These are phyloP conservation scores for Phymorhynchus buccinoides DNA, from an alignment of 1,140 invertebrate genomes.

Conservation along the genomic window DNA sequence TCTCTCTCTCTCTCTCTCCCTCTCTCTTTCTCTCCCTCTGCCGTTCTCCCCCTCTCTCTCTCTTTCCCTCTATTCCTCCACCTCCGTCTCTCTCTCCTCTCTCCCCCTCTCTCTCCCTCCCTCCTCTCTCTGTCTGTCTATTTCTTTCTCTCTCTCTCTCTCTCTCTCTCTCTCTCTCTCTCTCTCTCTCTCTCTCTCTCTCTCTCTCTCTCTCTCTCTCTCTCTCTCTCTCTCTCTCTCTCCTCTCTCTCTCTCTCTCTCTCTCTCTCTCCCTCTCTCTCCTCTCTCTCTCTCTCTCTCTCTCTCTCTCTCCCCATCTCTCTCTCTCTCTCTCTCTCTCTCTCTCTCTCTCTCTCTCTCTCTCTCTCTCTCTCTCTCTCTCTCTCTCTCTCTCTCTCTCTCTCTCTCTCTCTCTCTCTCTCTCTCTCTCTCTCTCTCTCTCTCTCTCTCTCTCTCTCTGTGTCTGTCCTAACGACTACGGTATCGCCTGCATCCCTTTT, in stretches of 20 bases:
- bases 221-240: not conserved
- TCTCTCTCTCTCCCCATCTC: conserved; percentile 1
- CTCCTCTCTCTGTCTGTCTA: too few species aligned
- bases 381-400: conserved; percentile 23
- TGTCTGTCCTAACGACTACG: not conserved
- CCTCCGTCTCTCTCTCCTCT: too few species aligned
- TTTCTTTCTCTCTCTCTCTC: too few species aligned
- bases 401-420: conserved; percentile 14
- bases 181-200: conserved; percentile 14
- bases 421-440: conserved; percentile 23
- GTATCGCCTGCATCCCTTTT: not conserved
- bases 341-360: not conserved
- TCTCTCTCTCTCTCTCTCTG: conserved; percentile 22
- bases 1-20: conserved; percentile 7
- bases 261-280: not conserved
- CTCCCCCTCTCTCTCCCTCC: not conserved
- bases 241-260: not conserved
- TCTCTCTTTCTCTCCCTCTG: conserved; percentile 22
- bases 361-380: not conserved
- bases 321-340: not conserved
- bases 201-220: not conserved
- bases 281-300: conserved; percentile 23
- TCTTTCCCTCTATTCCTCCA: too few species aligned
- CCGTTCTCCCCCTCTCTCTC: not conserved
- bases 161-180: conserved; percentile 17